Percentiles rank a stretch among this genome's conserved stretches.
Evolutionary conservation across 2,113 vertebrate species (phyloP).

Genomic region (Charina bottae): DNA sequence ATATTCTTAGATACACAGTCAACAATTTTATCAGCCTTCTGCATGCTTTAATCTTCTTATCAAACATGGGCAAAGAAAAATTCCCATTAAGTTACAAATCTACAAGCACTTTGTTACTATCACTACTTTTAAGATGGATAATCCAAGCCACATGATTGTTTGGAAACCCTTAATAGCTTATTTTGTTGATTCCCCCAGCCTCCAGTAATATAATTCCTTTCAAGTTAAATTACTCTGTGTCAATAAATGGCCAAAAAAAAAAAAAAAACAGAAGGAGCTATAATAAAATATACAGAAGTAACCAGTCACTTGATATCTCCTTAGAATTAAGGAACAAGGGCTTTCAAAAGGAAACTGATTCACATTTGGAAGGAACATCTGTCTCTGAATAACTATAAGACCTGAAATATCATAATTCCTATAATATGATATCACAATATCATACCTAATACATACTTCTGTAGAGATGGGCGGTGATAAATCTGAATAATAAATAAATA

Average conservation of each 20-base stretch:
- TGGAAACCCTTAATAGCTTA: constrained; percentile 62
- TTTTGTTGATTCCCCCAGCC: constrained; percentile 42
- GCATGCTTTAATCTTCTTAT: constrained; percentile 53
- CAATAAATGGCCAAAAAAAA: constrained; percentile 60
- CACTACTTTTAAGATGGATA: constrained; percentile 47
- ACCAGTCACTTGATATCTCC: constrained; percentile 51
- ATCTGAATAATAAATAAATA: no score
- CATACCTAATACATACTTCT: no score
- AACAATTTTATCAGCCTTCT: constrained; percentile 31
- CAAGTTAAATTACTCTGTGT: constrained; percentile 57
- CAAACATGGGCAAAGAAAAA: constrained; percentile 20
- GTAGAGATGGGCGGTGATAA: no score
- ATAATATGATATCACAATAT: not conserved
- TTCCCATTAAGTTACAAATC: constrained; percentile 55
- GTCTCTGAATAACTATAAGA: constrained; percentile 10
- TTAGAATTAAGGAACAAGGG: constrained; percentile 40
- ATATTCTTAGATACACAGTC: not conserved
- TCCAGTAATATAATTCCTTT: constrained; percentile 74
- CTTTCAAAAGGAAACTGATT: constrained; percentile 24
- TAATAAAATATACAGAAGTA: constrained; percentile 48
- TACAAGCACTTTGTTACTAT: constrained; percentile 64
- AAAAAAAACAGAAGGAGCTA: constrained; percentile 48
- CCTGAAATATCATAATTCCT: constrained; percentile 1
- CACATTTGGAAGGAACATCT: constrained; percentile 39
- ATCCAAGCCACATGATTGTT: constrained; percentile 55